Conservation (phyloP, 37 sponge, comb jelly and placozoan species). For the Tethya wilhelma region DNA sequence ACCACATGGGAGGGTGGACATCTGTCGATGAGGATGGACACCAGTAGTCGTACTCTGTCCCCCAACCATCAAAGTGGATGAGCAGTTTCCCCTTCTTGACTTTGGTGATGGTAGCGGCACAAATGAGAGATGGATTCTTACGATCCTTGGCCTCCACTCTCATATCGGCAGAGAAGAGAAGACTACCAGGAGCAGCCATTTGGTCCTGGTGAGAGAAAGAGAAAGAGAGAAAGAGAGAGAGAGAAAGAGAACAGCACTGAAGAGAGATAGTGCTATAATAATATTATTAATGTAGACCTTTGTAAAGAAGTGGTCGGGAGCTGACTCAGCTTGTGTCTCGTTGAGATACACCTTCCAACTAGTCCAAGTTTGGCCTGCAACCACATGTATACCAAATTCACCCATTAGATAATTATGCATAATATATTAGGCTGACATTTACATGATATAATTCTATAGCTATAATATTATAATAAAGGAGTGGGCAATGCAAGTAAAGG, state of each 20-base stretch:
- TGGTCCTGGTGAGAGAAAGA: constrained; percentile 45
- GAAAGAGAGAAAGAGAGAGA: neutral
- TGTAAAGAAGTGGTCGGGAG: constrained; percentile 55
- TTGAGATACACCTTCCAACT: constrained; percentile 55
- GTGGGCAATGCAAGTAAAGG: neutral
- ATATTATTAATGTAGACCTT: constrained; percentile 15
- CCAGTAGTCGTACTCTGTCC: constrained; percentile 71
- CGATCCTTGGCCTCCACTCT: constrained; percentile 78
- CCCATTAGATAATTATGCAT: too few relatives aligned
- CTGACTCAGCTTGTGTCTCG: constrained; percentile 27
- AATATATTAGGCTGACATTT: too few relatives aligned
- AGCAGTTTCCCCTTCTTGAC: constrained; percentile 46
- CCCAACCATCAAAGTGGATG: constrained; percentile 94
- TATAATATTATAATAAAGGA: too few relatives aligned
- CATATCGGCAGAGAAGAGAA: constrained; percentile 60
- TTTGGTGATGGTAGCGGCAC: constrained; percentile 74
- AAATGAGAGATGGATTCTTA: constrained; percentile 58
- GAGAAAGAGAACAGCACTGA: neutral
- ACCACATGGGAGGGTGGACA: constrained; percentile 83
- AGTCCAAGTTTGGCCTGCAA: constrained; percentile 26
- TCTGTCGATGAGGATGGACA: constrained; percentile 51
- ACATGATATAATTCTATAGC: too few relatives aligned
- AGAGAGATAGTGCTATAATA: neutral
- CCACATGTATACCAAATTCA: too few relatives aligned
- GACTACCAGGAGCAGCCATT: constrained; percentile 47